Conservation (phyloP, 2,797 vertebrate genomes). For the Lemur catta region DNA sequence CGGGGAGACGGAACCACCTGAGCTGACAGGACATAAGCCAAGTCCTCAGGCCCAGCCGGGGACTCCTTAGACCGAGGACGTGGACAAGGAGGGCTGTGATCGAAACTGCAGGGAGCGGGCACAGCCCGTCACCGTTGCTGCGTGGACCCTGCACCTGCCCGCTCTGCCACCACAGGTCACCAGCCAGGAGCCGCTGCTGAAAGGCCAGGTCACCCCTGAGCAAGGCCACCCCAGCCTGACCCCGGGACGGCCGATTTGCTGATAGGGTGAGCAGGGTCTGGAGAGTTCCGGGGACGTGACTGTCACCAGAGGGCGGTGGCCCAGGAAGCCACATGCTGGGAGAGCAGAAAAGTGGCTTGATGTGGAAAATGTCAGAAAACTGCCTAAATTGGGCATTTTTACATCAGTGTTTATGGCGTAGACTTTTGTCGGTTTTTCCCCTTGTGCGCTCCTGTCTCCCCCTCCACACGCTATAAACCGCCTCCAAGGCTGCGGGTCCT, state of each 20-base stretch:
- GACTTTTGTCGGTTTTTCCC: not conserved
- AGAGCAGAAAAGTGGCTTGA: too few species aligned
- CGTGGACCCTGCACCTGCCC: fast-evolving
- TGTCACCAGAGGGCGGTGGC: not conserved
- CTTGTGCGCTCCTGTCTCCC: not conserved
- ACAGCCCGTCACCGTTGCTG: fast-evolving
- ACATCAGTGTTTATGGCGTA: not conserved
- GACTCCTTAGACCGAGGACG: not conserved
- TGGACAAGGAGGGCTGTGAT: fast-evolving
- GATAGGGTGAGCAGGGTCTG: not conserved
- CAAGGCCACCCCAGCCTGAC: not conserved
- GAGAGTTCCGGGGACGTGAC: not conserved
- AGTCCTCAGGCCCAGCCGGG: fast-evolving
- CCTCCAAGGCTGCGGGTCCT: not conserved
- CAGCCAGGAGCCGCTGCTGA: not conserved
- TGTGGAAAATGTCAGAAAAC: not conserved
- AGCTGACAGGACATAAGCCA: too few species aligned
- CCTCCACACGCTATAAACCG: not conserved
- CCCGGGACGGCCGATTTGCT: fast-evolving
- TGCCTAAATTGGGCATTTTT: not conserved
- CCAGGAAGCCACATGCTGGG: not conserved
- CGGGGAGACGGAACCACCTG: fast-evolving
- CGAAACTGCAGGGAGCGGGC: fast-evolving
- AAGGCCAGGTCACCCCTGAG: not conserved
- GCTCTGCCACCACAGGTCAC: not conserved